These are phyloP conservation scores for Typhlichthys eigenmanni DNA, from an alignment of 2,797 vertebrate species.

Conservation along the genomic window DNA sequence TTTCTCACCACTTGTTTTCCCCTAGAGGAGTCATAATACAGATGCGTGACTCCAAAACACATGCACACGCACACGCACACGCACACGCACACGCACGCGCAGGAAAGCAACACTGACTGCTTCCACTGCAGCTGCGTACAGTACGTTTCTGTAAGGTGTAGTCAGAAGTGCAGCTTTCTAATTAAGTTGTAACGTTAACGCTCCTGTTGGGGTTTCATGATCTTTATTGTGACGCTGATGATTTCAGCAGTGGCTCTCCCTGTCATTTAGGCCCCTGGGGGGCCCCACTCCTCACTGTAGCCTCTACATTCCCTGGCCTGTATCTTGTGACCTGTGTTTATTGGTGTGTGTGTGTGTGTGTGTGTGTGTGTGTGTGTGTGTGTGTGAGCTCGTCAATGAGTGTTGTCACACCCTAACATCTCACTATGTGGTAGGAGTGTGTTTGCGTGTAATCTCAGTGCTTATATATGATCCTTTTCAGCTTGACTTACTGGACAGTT, in stretches of 20 bases:
- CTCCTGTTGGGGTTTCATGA: constrained; percentile 44
- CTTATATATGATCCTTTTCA: too few relatives aligned
- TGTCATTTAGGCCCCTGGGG: constrained; percentile 66
- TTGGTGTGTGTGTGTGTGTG: constrained; percentile 14
- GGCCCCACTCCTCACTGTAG: constrained; percentile 49
- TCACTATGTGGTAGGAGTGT: constrained; percentile 62
- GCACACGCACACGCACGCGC: background rate
- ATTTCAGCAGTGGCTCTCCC: constrained; percentile 34
- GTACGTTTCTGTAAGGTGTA: too few relatives aligned
- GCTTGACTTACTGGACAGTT: too few relatives aligned
- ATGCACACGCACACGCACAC: constrained; percentile 7
- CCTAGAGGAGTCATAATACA: constrained; percentile 14
- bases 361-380: constrained; percentile 14
- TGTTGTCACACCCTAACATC: constrained; percentile 52
- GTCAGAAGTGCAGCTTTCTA: constrained; percentile 24
- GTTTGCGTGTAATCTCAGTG: constrained; percentile 26
- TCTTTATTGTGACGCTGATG: constrained; percentile 58
- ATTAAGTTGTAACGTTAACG: constrained; percentile 50
- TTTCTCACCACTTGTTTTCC: background rate
- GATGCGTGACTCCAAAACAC: constrained; percentile 5
- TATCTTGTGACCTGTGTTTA: too few relatives aligned
- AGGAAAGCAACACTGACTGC: constrained; percentile 25
- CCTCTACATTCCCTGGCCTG: constrained; percentile 38
- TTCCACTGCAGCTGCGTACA: background rate
- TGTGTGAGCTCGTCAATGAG: background rate